phyloP scores from a whole-genome alignment of 2,113 vertebrate genomes.

The Girardinichthys multiradiatus region DNA sequence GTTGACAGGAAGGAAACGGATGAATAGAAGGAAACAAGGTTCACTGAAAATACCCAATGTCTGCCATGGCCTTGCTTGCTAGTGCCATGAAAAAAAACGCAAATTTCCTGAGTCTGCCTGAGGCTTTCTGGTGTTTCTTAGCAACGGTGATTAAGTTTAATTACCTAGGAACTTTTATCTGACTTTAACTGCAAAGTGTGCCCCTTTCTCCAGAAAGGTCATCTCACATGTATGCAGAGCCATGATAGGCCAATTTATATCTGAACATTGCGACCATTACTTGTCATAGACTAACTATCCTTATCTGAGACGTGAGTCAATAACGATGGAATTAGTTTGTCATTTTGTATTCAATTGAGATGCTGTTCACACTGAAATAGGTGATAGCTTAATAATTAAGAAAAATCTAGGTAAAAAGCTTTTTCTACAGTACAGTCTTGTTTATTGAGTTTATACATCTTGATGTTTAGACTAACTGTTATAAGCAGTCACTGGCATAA shows the following conservation, averaged over 20 bases:
- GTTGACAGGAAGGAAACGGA: slow-evolving; percentile 71
- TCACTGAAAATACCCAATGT: slow-evolving; percentile 38
- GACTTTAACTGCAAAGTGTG: slow-evolving; percentile 19
- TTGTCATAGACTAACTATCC: background rate
- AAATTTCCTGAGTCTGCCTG: slow-evolving; percentile 34
- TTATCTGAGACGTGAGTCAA: background rate
- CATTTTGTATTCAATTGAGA: background rate
- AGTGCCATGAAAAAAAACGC: slow-evolving; percentile 13
- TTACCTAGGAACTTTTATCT: slow-evolving; percentile 53
- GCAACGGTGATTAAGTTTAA: slow-evolving; percentile 64
- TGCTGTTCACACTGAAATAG: background rate
- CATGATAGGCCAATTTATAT: slow-evolving; percentile 16
- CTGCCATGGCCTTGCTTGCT: slow-evolving; percentile 43
- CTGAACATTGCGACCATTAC: background rate
- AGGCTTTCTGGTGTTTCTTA: slow-evolving; percentile 55
- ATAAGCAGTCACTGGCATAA: background rate
- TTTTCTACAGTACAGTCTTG: background rate
- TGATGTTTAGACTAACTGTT: background rate
- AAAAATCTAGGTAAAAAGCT: background rate
- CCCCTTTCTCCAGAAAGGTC: slow-evolving; percentile 58
- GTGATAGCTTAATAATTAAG: no score
- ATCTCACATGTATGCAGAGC: slow-evolving; percentile 21
- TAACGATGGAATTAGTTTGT: background rate
- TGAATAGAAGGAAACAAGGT: slow-evolving; percentile 71
- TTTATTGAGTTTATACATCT: background rate